These are phyloP conservation scores for Paracyclopina nana DNA, from an alignment of 1,140 invertebrate genomes.

Conservation along the genomic window DNA sequence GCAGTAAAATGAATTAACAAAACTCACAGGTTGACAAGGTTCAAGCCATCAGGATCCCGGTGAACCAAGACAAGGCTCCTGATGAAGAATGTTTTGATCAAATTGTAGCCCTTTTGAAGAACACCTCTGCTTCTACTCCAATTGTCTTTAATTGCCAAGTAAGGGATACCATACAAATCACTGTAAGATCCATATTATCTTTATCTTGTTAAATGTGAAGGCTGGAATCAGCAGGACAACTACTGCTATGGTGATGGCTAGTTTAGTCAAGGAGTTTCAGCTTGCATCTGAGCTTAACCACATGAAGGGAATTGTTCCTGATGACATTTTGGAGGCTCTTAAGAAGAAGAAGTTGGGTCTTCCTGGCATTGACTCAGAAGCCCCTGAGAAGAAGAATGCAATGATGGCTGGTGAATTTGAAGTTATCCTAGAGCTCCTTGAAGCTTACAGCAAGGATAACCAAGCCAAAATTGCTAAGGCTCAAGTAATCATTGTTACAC, in stretches of 20 bases:
- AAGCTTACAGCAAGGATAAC: neutral
- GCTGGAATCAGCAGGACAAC: conserved; percentile 14
- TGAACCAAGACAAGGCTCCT: conserved; percentile 16
- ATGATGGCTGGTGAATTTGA: conserved; percentile 14
- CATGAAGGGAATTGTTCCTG: conserved; percentile 16
- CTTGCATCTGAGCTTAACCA: conserved; percentile 5
- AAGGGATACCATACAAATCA: neutral
- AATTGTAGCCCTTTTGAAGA: conserved; percentile 10
- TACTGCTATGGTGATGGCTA: conserved; percentile 15
- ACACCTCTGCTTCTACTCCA: conserved; percentile 13
- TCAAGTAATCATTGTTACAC: no score
- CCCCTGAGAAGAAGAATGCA: conserved; percentile 11
- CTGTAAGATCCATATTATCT: neutral
- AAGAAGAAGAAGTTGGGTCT: conserved; percentile 18
- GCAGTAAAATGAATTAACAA: neutral
- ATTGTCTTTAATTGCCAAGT: conserved; percentile 17
- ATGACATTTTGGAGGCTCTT: conserved; percentile 15
- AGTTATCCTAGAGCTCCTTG: conserved; percentile 14
- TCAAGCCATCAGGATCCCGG: conserved; percentile 8
- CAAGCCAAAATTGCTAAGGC: conserved; percentile 16
- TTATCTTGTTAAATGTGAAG: neutral
- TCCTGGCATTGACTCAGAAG: conserved; percentile 13
- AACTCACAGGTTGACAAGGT: conserved; percentile 7
- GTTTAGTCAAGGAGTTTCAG: conserved; percentile 15
- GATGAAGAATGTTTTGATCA: conserved; percentile 14